These are phyloP conservation scores for Pterocles orientalis DNA, from an alignment of 2,113 vertebrate genomes.

Conservation along the genomic window DNA sequence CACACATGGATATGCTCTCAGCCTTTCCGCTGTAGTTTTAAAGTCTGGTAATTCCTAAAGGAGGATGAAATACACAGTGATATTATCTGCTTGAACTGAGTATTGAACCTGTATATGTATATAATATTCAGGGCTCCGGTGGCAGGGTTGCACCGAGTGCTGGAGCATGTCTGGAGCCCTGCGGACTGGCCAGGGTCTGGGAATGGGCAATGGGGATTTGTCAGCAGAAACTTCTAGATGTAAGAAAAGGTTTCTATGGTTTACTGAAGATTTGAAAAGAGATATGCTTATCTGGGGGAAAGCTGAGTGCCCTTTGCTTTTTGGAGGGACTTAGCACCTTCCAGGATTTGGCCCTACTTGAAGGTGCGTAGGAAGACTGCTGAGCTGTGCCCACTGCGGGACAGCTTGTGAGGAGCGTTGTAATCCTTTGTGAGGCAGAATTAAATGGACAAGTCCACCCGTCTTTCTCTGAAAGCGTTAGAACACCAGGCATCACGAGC, in stretches of 20 bases:
- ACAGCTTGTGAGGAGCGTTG: not conserved
- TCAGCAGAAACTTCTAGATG: not conserved
- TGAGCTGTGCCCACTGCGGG: not conserved
- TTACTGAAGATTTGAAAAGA: not conserved
- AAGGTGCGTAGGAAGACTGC: rapidly evolving
- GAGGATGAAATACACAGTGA: constrained; percentile 46
- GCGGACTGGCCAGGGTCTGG: not conserved
- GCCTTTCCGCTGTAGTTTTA: constrained; percentile 36
- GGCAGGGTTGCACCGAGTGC: not conserved
- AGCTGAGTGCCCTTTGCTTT: not conserved
- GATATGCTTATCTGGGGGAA: not conserved
- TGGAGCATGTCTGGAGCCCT: not conserved
- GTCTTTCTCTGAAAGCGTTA: not conserved
- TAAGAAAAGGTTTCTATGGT: not conserved
- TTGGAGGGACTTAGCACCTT: not conserved
- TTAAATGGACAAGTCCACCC: not conserved
- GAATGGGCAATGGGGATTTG: not conserved
- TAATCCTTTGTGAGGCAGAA: not conserved
- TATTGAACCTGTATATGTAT: not conserved
- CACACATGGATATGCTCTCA: not conserved
- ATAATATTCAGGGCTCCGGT: not conserved
- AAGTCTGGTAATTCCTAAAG: constrained; percentile 29
- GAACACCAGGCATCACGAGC: rapidly evolving
- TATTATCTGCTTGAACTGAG: constrained; percentile 33
- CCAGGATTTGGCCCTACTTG: not conserved